phyloP scores from a whole-genome alignment of 2,797 vertebrate species.

The Rhinophrynus dorsalis region DNA sequence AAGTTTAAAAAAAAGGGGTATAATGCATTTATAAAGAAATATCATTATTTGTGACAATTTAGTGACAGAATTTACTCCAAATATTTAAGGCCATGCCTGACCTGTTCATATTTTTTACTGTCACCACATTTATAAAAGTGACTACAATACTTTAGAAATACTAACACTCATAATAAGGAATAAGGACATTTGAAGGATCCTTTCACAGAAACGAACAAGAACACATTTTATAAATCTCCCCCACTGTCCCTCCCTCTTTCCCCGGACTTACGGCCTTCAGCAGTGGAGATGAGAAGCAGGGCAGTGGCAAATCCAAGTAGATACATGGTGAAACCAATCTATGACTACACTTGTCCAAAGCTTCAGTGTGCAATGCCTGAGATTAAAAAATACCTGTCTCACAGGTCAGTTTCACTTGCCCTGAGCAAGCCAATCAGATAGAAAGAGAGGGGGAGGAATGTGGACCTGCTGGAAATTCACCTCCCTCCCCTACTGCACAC shows the following conservation, averaged over 20 bases:
- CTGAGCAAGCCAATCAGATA: neutral
- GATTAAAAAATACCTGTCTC: slow-evolving; percentile 16
- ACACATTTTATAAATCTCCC: no score
- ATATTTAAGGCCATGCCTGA: no score
- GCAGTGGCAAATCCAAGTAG: neutral
- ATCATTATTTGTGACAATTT: no score
- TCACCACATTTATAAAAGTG: no score
- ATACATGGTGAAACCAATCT: neutral
- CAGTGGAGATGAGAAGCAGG: neutral
- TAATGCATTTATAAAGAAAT: no score
- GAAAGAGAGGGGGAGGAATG: slow-evolving; percentile 16
- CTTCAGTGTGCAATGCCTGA: neutral
- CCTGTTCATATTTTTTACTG: no score
- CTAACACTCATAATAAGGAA: no score
- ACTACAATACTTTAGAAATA: no score
- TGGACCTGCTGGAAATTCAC: slow-evolving; percentile 40
- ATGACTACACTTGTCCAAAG: neutral
- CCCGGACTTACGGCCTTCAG: neutral
- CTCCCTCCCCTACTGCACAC: neutral
- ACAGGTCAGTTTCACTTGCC: neutral
- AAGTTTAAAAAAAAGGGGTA: no score
- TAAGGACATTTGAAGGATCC: no score
- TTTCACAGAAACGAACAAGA: neutral
- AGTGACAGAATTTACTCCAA: no score
- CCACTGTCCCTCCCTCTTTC: no score